Evolutionary conservation across 2,797 vertebrate species (phyloP), one percentile per base, ranked within the genome.

Genomic region (Sternarchorhynchus goeldii): DNA sequence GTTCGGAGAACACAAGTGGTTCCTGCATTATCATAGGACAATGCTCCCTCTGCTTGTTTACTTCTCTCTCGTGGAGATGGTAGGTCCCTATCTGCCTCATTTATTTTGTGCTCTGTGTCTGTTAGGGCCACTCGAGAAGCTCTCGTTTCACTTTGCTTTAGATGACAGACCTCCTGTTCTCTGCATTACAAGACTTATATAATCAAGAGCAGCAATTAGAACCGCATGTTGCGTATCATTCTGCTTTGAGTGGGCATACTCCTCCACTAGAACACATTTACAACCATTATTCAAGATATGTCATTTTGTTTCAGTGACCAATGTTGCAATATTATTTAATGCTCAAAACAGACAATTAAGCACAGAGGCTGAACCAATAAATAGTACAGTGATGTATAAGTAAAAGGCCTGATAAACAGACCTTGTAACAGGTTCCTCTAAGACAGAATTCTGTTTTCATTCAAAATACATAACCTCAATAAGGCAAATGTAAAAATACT

Each of bases 171-270:
- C 34, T 71, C 67, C 39, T 62, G 41, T 55, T 70, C 60, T 71
- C 67, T 58, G 64, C 63, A 25, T 78, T 57, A 53, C 59, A 70
- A 67, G 59, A 68, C 29, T 63, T 73, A 75, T 57, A 77, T 75
- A 79, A 79, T 62, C 6, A 32, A 68, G 72, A 74, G 71, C 0
- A 71, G 69, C 59, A 84, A 83, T 84, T 83, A 80, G 72, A 57
- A 63, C 65, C 80, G 31, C 56, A 62, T 67, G 63, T 68, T 71
- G 45, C 50, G 50, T 65, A 55, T 72, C 17, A 29, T 17, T 79
- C 41, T 77, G 39, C 41, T 69, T 16, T 73, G 16, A 81, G 63
- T 73, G 73, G 68, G 7, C 45, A 75, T 63, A 31, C 76, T 81
- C 67, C 76, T 76, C 73, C 76, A 80, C 75, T 71, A 73, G 12